Evolutionary conservation across 2,888 invertebrate genomes (phyloP), one percentile per base, ranked within the genome.

Genomic region (Drosophila paramelanica): DNA sequence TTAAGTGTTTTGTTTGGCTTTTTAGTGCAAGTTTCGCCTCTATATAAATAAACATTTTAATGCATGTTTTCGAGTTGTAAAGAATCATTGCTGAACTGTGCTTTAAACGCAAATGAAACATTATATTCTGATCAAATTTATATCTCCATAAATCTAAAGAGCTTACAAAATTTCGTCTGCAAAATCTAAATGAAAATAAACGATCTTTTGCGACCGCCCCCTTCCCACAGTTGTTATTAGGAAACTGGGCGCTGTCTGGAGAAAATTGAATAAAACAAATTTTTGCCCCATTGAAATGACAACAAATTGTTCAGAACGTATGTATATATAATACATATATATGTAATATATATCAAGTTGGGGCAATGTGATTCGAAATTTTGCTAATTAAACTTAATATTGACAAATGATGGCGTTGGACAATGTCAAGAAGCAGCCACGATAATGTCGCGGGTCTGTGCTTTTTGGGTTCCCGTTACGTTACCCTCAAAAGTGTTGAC

Each of bases 331-430:
- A 43, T 14, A 36, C 53, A 43, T 27, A 58, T 27, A 58, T 25
- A 52, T 36, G 10, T 25, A 17, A 25, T 42, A 42, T 57, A 46
- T 66, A 49, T 52, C 7, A 45, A 45, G 47, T 36, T 49, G 27
- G 13, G 5, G 53, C 45, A 51, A 42, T 27, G 52, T 33, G 52
- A 51, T 51, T 47, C 61, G 64, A 78, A 67, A 57, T 67, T 79
- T 88, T 73, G 89, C 89, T 88, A 89, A 86, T 86, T 89, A 86
- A 88, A 88, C 67, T 86, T 86, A 89, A 86, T 86, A 86, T 86
- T 86, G 86, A 86, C 89, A 86, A 86, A 86, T 86, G 86, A 86
- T 88, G 89, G 69, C 78, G 64, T 64, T 67, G 88, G 82, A 86
- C 87, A 88, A 70, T 79, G 82, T 77, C 87, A 77, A 77, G 66